Base-by-base conservation (phyloP, 2,888 invertebrate species). In the Himalopsyche japonica region DNA sequence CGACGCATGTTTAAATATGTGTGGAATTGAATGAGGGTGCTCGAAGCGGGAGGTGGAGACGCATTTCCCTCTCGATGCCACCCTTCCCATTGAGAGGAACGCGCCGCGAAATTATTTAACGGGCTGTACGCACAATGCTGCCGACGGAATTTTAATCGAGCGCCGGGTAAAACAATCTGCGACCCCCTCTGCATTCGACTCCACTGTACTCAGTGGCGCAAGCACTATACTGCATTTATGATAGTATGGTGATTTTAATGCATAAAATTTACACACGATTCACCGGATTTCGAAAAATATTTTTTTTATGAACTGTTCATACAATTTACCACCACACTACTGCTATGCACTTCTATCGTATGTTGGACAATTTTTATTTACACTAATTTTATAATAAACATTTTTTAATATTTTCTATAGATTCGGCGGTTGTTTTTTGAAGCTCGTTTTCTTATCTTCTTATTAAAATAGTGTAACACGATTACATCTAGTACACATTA, bases 61-160 rank as follows among this genome's bases (percentile, higher is more conserved):
- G 48, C 79, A 81, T 76, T 27, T 64, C 84, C 80, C 80, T 80
- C 49, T 82, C 30, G 43, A 43, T 43, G 43, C 43, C 43, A 43
- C 76, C 20, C 43, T 76, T 18, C 27, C 37, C 82, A 30, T 34
- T 76, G 76, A 24, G 30, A 37, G 64, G 76, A 80, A 79, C 82
- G 85, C 84, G 85, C 43, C 80, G 77, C 78, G 80, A 86, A 86
- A 86, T 86, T 86, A 86, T 86, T 86, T 85, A 86, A 86, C 86
- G 85, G 86, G 57, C 85, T 83, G 85, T 85, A 86, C 86, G 82
- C 85, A 86, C 84, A 85, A 81, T 79, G 86, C 83, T 79, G 85
- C 83, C 85, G 78, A 82, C 82, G 85, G 86, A 86, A 86, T 86
- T 86, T 84, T 85, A 86, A 86, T 86, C 86, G 84, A 85, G 85